Evolutionary conservation across 2,888 invertebrate genomes (phyloP), one percentile per base, ranked within the genome.

Genomic region (Thera britannica): DNA sequence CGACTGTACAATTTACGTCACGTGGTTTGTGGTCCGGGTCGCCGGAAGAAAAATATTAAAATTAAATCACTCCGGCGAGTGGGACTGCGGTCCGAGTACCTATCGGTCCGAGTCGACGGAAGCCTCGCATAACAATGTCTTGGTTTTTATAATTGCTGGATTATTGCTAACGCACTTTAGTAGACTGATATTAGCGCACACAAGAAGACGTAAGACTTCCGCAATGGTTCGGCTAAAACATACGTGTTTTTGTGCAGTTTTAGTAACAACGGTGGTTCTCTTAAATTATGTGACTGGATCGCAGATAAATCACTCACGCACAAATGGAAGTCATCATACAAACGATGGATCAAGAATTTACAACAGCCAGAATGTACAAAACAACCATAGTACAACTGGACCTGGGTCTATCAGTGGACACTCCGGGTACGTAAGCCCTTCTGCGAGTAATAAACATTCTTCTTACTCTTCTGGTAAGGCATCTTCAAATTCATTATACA

Each of bases 221-320:
- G 44, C 55, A 8, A 65, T 68, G 64, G 52, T 8, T 6, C 23
- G 12, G 56, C 41, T 38, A 52, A 68, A 52, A n/a, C 2, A 41
- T 35, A 11, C 44, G 23, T 51, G 46, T 34, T 46, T 36, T 23
- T 57, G 44, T 49, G 51, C 34, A 12, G 12, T 56, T 57, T 57
- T 68, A 23, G 1, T 62, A 38, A 23, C 46, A 2, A n/a, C 12
- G 8, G 62, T 62, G 8, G 62, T 62, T 56, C 44, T 63, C 3
- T 35, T 60, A 2, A 36, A 57, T 59, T 46, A 64, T 61, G 68
- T 64, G 35, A 52, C 64, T 49, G 62, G 41, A 55, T 56, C 49
- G 0, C 8, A 58, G 36, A 36, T 2, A 44, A 12, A 44, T 54
- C 36, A n/a, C 38, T 57, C 57, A 7, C 38, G 34, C 34, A 36